Evolutionary conservation across 2,888 invertebrate species (phyloP).

Genomic region (Drosophila testacea): DNA sequence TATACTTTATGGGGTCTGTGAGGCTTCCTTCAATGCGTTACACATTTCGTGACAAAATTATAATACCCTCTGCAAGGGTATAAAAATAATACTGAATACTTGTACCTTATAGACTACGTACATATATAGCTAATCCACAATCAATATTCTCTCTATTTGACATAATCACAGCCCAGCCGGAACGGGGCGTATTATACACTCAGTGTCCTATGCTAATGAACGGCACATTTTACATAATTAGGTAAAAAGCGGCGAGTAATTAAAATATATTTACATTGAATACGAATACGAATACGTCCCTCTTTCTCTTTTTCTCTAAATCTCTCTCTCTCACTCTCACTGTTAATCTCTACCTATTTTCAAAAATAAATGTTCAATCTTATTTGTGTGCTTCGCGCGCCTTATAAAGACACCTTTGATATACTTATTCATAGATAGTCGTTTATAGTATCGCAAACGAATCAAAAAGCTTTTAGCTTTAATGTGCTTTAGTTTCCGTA

Average conservation of each 20-base stretch:
- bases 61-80: too few relatives aligned
- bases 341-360: slow-evolving; percentile 26
- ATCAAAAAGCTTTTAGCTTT: slow-evolving; percentile 46
- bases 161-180: slow-evolving; percentile 83
- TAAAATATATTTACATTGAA: slow-evolving; percentile 45
- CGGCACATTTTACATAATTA: slow-evolving; percentile 85
- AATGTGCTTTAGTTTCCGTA: slow-evolving; percentile 34
- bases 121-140: slow-evolving; percentile 49
- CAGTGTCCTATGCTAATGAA: slow-evolving; percentile 85
- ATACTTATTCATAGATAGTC: slow-evolving; percentile 10
- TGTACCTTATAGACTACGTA: slow-evolving; percentile 27
- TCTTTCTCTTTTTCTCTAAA: slow-evolving; percentile 37
- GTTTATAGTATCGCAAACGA: slow-evolving; percentile 21
- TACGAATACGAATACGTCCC: slow-evolving; percentile 33
- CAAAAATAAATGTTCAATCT: slow-evolving; percentile 17
- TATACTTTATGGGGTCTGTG: too few relatives aligned
- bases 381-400: slow-evolving; percentile 45
- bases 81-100: slow-evolving; percentile 26
- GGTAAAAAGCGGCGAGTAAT: slow-evolving; percentile 79
- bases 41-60: too few relatives aligned
- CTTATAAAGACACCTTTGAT: slow-evolving; percentile 36
- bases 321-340: slow-evolving; percentile 26
- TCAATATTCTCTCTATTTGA: slow-evolving; percentile 62
- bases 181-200: slow-evolving; percentile 85
- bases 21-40: too few relatives aligned